Percentiles rank a stretch among this genome's conserved stretches.
These are phyloP conservation scores for Diabrotica undecimpunctata DNA, from an alignment of 1,140 invertebrate genomes.

Conservation along the genomic window DNA sequence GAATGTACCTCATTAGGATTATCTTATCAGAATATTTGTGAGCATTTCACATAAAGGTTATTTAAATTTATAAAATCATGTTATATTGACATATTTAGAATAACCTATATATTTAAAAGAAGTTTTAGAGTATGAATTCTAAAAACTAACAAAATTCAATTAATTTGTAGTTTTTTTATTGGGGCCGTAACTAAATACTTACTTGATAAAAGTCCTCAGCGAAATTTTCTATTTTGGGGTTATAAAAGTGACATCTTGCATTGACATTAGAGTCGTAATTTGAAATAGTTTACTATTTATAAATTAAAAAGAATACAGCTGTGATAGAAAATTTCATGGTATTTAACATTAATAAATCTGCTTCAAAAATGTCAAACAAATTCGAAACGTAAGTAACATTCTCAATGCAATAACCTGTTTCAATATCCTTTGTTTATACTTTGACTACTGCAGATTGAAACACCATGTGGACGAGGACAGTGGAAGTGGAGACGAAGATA, in stretches of 20 bases:
- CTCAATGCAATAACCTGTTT: constrained; percentile 8
- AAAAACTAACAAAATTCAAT: no score
- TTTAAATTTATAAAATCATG: no score
- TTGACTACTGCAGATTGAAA: constrained; percentile 50
- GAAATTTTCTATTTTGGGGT: background rate
- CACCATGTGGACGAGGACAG: constrained; percentile 51
- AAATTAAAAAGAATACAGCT: constrained; percentile 24
- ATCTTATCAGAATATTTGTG: no score
- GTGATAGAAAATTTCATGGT: constrained; percentile 39
- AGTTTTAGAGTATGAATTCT: no score
- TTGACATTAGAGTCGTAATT: constrained; percentile 4
- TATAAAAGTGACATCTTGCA: constrained; percentile 1
- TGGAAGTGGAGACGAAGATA: constrained; percentile 56
- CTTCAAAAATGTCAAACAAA: constrained; percentile 59
- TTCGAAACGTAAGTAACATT: constrained; percentile 57
- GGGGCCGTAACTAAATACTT: background rate
- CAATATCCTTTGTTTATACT: constrained; percentile 4
- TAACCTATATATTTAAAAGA: no score
- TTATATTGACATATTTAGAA: no score
- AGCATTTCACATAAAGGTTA: no score
- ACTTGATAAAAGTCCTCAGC: background rate
- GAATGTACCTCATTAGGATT: no score
- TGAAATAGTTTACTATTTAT: constrained; percentile 16
- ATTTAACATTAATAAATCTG: constrained; percentile 29
- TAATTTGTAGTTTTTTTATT: no score